Evolutionary conservation across 2,888 invertebrate species (phyloP).

Genomic region (Lissonota sp.): DNA sequence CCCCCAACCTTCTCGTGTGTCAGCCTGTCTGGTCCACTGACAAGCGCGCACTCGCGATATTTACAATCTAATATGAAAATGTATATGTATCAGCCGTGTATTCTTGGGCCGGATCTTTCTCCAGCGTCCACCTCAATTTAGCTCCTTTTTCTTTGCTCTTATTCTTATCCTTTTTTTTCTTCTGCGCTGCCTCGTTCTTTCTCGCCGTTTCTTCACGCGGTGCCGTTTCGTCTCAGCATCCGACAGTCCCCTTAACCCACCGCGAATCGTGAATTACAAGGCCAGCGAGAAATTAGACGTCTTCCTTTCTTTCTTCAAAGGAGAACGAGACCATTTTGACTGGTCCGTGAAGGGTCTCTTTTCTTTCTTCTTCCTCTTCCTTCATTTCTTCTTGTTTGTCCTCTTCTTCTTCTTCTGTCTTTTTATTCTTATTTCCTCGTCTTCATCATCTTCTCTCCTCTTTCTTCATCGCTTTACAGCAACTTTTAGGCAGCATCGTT

Average conservation of each 20-base stretch:
- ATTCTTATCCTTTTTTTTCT: constrained; percentile 14
- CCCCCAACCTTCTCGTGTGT: constrained; percentile 6
- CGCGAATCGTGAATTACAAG: constrained; percentile 52
- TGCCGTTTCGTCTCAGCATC: constrained; percentile 26
- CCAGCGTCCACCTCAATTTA: constrained; percentile 17
- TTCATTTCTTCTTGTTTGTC: not conserved
- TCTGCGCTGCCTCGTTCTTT: constrained; percentile 1
- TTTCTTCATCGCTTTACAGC: not conserved
- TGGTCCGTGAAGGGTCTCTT: constrained; percentile 4
- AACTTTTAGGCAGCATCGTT: constrained; percentile 19
- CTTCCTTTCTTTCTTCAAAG: constrained; percentile 40
- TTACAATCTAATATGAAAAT: constrained; percentile 35
- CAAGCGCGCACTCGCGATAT: constrained; percentile 27
- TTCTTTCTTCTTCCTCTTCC: constrained; percentile 2
- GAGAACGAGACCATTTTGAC: constrained; percentile 10
- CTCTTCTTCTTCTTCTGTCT: not conserved
- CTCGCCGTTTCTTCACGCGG: not conserved
- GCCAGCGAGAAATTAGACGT: constrained; percentile 51
- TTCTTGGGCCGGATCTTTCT: constrained; percentile 6
- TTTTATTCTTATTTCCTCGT: not conserved
- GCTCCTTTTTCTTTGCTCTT: constrained; percentile 11
- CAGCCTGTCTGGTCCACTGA: constrained; percentile 10
- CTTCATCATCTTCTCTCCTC: not conserved
- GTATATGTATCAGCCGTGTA: constrained; percentile 39
- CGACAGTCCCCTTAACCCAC: constrained; percentile 47